phyloP scores from a whole-genome alignment of 2,113 vertebrate genomes.

The Notechis scutatus region DNA sequence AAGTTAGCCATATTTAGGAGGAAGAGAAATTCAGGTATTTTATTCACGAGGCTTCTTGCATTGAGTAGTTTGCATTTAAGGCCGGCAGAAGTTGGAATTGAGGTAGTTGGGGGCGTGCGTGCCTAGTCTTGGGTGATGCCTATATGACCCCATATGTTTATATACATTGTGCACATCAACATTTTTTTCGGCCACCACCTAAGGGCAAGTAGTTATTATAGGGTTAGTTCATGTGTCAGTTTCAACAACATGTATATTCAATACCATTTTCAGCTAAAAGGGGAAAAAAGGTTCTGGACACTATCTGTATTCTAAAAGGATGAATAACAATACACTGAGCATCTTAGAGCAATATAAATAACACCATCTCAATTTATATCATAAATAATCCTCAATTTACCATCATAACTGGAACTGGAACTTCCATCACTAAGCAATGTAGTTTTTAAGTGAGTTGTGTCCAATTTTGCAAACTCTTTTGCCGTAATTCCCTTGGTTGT shows the following conservation, averaged over 20 bases:
- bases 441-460: background rate
- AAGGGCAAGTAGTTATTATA: background rate
- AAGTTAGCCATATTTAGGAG: no score
- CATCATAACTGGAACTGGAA: background rate
- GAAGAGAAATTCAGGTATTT: no score
- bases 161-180: background rate
- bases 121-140: no score
- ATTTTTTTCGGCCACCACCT: background rate
- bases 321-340: background rate
- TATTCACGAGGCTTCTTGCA: no score
- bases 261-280: background rate
- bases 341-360: background rate
- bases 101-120: no score
- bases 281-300: background rate
- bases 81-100: no score
- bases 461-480: background rate
- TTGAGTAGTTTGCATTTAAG: no score
- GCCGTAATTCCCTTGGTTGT: background rate
- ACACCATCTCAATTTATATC: background rate
- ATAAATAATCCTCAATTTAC: background rate
- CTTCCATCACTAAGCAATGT: background rate
- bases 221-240: conserved; percentile 2
- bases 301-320: background rate
- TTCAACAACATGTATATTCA: conserved; percentile 17
- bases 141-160: background rate